Base-by-base conservation (phyloP, 2,888 invertebrate genomes). In the Blastobasis adustella region DNA sequence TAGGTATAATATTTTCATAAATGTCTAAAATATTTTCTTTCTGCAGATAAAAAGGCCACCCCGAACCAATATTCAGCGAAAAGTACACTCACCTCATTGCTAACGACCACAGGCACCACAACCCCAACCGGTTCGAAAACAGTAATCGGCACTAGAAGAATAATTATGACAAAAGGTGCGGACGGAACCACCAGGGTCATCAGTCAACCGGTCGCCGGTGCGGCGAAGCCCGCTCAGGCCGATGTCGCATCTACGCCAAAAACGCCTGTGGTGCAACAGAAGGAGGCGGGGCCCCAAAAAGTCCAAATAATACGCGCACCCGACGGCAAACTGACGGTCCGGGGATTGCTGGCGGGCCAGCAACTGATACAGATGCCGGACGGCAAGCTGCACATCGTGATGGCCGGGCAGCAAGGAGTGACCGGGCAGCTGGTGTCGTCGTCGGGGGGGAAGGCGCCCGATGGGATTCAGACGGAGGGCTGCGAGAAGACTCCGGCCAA, bases 311-410 rank as follows among this genome's bases (percentile, higher is more conserved):
- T 96, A 67, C 93, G 96, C 60, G 93, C 95, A 0, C 94, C 96
- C 0, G 96, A 97, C 78, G 98, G 98, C 37, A 96, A 97, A 81
- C 89, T 98, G 10, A 96, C 97, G 65, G 97, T 98, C 1, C 92
- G 96, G 55, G 98, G 98, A 0, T 89, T 98, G 6, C 91, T 96
- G 78, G 95, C 97, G 46, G 98, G 97, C 50, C 98, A 98, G 73
- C 97, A 98, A 71, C 86, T 98, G 52, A 93, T 98, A 45, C 96
- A 97, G 75, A 94, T 97, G 91, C 94, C 97, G 0, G 98, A 98
- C 77, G 98, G 98, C 0, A 96, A 96, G 74, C 84, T 98, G 37
- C 97, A 98, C 72, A 93, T 98, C 10, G 90, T 95, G 41, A 93
- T 92, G 73, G 91, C 93, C 7, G 90, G 91, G 6, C 92, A 92